phyloP scores from a whole-genome alignment of 1,140 invertebrate species.

The Diachasmimorpha longicaudata region DNA sequence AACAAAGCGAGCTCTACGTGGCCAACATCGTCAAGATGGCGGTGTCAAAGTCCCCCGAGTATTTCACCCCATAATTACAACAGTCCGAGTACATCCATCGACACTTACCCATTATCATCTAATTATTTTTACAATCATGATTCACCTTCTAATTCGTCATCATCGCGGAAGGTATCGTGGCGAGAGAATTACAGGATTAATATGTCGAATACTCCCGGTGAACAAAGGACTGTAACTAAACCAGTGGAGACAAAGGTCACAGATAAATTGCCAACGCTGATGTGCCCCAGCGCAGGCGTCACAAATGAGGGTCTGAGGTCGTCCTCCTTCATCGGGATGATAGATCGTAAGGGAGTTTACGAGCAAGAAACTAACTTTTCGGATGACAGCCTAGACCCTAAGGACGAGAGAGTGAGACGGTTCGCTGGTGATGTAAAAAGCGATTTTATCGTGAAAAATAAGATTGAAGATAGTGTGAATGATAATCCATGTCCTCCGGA shows the following conservation, averaged over 20 bases:
- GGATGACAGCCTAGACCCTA: conserved; percentile 40
- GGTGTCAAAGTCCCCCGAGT: not conserved
- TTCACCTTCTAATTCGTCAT: not conserved
- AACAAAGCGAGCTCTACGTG: conserved; percentile 7
- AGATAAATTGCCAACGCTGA: not conserved
- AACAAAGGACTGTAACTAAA: not conserved
- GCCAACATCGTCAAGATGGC: conserved; percentile 13
- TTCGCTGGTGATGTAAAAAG: not conserved
- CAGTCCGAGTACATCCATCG: not conserved
- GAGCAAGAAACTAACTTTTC: conserved; percentile 38
- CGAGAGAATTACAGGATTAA: not conserved
- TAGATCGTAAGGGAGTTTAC: not conserved
- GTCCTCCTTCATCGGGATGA: not conserved
- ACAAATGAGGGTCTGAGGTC: not conserved
- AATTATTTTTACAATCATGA: not conserved
- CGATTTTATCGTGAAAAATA: not conserved
- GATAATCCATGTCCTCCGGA: conserved; percentile 44
- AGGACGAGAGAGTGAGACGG: not conserved
- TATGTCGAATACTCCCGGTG: not conserved
- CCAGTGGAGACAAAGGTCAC: not conserved
- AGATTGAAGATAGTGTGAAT: not conserved
- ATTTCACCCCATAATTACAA: not conserved
- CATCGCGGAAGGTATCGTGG: not conserved
- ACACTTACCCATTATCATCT: not conserved
- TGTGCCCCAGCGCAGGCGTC: not conserved